Base-by-base conservation (phyloP, 2,113 vertebrate species). In the Mirounga angustirostris region DNA sequence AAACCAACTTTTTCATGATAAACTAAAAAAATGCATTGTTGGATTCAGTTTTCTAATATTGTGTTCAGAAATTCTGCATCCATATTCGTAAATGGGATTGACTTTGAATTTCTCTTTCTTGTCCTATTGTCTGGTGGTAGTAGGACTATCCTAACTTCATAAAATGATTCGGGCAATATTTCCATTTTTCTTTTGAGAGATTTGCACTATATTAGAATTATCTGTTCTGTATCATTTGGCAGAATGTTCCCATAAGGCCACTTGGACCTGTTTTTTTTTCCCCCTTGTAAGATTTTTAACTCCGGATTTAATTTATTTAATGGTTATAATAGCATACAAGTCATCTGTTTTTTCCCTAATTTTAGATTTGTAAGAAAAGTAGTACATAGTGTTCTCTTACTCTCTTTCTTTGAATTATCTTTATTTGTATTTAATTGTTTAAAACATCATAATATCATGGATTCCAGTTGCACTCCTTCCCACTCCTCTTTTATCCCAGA, bases 371-470 rank as follows among this genome's bases (percentile, higher is more conserved):
- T 54, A 58, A 15, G 74, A 84, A 73, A 89, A 76, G 13, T 46
- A 76, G 43, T 65, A 65, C 24, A n/a, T 65, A 76, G 46, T 46
- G 4, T 83, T 65, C 43, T 83, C 56, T n/a, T 43, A 43, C 11
- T 54, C 63, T 71, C 14, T 43, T 54, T 76, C 61, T 54, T 76
- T 26, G 0, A 73, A 56, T 74, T 74, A 65, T 65, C 11, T 63
- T 76, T 83, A 65, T 74, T 54, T 83, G 21, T 83, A 63, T 54
- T 95, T 52, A 90, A 83, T 74, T 89, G 9, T 65, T 95, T 63
- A 65, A 65, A 95, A 94, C 46, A 46, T 46, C 46, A 93, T 11
- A 59, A 30, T 50, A 59, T 81, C 80, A 46, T 14, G 43, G 67
- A 43, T 82, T 26, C 26, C 1, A 12, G 26, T 73, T 58, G 19